Conservation (phyloP, 2,888 invertebrate genomes). For the Hirtodrosophila alboralis region DNA sequence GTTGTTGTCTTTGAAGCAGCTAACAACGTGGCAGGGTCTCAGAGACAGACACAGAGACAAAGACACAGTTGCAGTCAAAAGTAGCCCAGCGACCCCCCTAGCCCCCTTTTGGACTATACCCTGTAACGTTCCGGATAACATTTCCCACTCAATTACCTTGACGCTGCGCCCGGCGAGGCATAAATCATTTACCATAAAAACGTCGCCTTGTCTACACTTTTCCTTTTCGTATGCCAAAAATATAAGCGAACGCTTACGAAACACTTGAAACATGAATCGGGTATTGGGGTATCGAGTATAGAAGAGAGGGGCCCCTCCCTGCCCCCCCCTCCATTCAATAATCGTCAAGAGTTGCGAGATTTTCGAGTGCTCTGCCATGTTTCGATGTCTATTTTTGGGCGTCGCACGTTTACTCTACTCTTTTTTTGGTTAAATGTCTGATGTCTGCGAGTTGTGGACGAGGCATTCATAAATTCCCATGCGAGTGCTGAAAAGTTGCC, state of each 20-base stretch:
- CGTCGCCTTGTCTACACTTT: conserved; percentile 76
- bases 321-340: conserved; percentile 63
- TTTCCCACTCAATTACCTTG: conserved; percentile 77
- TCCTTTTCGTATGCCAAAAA: conserved; percentile 75
- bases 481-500: conserved; percentile 68
- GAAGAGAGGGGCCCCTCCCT: neutral
- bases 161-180: conserved; percentile 72
- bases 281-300: conserved; percentile 26
- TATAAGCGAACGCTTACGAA: conserved; percentile 74
- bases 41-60: conserved; percentile 2
- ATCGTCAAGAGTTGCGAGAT: conserved; percentile 69
- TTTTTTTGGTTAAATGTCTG: conserved; percentile 75
- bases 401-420: conserved; percentile 73
- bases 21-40: conserved; percentile 63
- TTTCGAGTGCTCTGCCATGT: conserved; percentile 61
- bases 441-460: conserved; percentile 58
- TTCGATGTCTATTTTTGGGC: conserved; percentile 75
- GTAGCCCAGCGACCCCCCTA: neutral
- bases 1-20: conserved; percentile 73
- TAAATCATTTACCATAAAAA: conserved; percentile 77
- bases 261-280: conserved; percentile 67
- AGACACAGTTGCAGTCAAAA: conserved; percentile 15
- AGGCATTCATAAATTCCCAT: conserved; percentile 76
- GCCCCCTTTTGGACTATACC: neutral
- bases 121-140: conserved; percentile 49